Base-by-base conservation (phyloP, 2,888 invertebrate genomes). In the Cosmia trapezina region DNA sequence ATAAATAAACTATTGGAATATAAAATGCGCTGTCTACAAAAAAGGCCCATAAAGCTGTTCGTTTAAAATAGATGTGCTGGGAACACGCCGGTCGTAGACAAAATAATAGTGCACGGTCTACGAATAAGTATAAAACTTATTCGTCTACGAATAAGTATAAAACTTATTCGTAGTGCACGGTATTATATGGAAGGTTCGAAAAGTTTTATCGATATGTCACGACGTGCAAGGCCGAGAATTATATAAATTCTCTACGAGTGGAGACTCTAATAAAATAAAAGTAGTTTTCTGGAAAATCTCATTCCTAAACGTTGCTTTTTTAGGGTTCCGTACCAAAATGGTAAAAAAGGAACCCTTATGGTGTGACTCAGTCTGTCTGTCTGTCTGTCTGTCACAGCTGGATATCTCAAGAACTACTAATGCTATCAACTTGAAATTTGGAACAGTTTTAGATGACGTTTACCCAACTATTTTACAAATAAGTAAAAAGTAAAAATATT, bases 1-100 rank as follows among this genome's bases (percentile, higher is more conserved):
- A 61, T 64, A 81, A 68, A 81, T 81, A 78, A 77, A 64, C 78
- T 70, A 65, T 81, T 60, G 62, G 78, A 70, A 78, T 60, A 79
- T 57, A 77, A 78, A 78, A 81, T 56, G 41, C 12, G 56, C 11
- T 61, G 70, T 77, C 64, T 65, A 68, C 60, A 78, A 70, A 78
- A 77, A 81, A 70, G 19, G 49, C 33, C 57, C 65, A 59, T 82
- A 71, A 78, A 78, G 19, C 17, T 63, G 45, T 81, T 53, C 60
- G 57, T 82, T 70, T 62, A 71, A 70, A 77, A 76, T 72, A 69
- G 65, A 74, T 63, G 77, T 74, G 73, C 65, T 65, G 69, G 59
- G 41, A 60, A 64, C 74, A 81, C 74, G 71, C 72, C 64, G 28
- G 28, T 28, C 28, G 76, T 73, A 57, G 74, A 67, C 64, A 33